Base-by-base conservation (phyloP, 2,797 vertebrate genomes). In the Bufotes viridis region DNA sequence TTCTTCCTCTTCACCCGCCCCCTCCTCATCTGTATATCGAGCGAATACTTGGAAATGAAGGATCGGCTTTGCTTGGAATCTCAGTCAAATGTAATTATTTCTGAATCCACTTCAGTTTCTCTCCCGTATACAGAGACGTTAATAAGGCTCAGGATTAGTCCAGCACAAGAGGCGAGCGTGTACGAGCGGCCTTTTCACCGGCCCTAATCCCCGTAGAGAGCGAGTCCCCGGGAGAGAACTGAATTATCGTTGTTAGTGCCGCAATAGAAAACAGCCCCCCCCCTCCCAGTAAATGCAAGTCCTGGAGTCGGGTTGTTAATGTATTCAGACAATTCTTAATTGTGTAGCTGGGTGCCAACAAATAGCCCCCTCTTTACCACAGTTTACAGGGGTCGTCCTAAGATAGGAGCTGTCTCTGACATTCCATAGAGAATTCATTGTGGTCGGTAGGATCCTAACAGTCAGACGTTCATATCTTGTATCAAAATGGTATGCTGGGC, bases 71-170 rank as follows among this genome's bases (percentile, higher is more conserved):
- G 53, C 51, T 17, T 60, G 15, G 0, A 5, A 53, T 63, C 60
- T 7, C 42, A 11, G 51, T 61, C 65, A 70, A 17, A 85, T 34
- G 69, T 78, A 84, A 88, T 88, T 88, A 88, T 85, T 53, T 61
- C n/a, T 63, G 26, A 80, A 88, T 88, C 87, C 82, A 24, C 70
- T 29, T 57, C 79, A 3, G 51, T 57, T 12, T 57, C 81, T 42
- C 63, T 63, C 55, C 57, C 22, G 26, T 72, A 70, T 70, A 49
- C 29, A 1, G 22, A 42, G 70, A 24, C 22, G 4, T 34, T 76
- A 82, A 82, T 65, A 55, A 87, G 49, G 12, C 17, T 26, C 57
- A 10, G 13, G 69, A n/a, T 58, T 34, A 87, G 67, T 65, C 57
- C 70, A 11, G 24, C 34, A 49, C 18, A 34, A 24, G 12, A 15